These are phyloP conservation scores for Papio anubis DNA, from an alignment of 2,113 vertebrate genomes.

Conservation along the genomic window DNA sequence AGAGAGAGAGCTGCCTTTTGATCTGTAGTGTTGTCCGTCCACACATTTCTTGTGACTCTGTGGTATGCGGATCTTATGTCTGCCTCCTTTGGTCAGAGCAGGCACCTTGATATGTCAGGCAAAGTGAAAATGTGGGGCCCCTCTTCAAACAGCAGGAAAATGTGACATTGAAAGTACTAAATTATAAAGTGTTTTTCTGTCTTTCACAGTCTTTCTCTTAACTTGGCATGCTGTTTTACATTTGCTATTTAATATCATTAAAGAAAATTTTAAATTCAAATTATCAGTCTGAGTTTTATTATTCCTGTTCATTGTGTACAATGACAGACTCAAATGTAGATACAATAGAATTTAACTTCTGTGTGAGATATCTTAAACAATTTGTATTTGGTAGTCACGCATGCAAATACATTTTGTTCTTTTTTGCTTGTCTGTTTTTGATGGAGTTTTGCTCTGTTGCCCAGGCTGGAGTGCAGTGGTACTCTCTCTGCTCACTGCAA, in stretches of 20 bases:
- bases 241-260: background rate
- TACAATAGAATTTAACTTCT: background rate
- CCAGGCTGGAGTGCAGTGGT: too few species aligned
- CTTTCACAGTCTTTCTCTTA: background rate
- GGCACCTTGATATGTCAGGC: accelerated
- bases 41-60: background rate
- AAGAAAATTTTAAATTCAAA: background rate
- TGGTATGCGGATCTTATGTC: accelerated
- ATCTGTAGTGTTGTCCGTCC: too few species aligned
- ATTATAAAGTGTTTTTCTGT: background rate
- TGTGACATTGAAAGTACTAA: background rate
- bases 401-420: background rate
- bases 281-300: background rate
- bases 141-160: background rate
- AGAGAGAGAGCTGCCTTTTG: background rate
- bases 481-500: too few species aligned
- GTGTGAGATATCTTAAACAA: background rate
- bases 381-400: background rate
- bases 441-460: too few species aligned
- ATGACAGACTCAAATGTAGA: background rate
- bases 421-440: too few species aligned
- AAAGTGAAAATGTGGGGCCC: background rate
- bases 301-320: background rate
- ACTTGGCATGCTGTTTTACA: background rate
- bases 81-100: too few species aligned